These are phyloP conservation scores for Panurus biarmicus DNA, from an alignment of 2,113 vertebrate genomes.

Conservation along the genomic window DNA sequence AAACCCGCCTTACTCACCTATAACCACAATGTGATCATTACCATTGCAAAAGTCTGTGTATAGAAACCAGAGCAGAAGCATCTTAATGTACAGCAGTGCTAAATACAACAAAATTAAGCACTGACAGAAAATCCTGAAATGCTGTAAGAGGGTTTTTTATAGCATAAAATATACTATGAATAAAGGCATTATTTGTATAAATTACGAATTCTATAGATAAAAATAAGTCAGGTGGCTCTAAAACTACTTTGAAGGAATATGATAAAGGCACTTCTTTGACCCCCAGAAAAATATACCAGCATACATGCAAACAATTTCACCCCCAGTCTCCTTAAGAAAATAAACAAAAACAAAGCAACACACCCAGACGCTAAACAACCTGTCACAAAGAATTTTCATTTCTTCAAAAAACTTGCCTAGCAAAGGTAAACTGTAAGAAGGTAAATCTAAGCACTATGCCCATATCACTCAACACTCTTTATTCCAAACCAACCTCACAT, in stretches of 20 bases:
- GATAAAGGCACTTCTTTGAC: not conserved
- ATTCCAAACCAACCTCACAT: not conserved
- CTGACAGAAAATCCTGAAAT: not conserved
- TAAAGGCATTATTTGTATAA: not conserved
- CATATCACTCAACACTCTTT: not conserved
- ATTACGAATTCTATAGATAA: not conserved
- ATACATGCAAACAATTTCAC: not conserved
- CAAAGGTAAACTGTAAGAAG: not conserved
- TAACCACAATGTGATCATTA: not conserved
- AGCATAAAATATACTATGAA: not conserved
- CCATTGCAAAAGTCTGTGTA: not conserved
- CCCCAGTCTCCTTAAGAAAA: not conserved
- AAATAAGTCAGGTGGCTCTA: not conserved
- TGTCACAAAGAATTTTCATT: not conserved
- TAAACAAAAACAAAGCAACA: not conserved
- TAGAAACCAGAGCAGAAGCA: not conserved
- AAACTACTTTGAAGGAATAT: not conserved
- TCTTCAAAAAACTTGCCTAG: not conserved
- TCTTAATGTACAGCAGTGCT: not conserved
- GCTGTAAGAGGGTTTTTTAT: rapidly evolving
- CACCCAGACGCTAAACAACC: not conserved
- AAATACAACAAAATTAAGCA: not conserved
- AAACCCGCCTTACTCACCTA: not conserved
- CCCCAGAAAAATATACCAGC: not conserved
- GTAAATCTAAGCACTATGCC: not conserved